Evolutionary conservation across 23 tunicate species (phyloP).

Genomic region (Trididemnum miniatum): DNA sequence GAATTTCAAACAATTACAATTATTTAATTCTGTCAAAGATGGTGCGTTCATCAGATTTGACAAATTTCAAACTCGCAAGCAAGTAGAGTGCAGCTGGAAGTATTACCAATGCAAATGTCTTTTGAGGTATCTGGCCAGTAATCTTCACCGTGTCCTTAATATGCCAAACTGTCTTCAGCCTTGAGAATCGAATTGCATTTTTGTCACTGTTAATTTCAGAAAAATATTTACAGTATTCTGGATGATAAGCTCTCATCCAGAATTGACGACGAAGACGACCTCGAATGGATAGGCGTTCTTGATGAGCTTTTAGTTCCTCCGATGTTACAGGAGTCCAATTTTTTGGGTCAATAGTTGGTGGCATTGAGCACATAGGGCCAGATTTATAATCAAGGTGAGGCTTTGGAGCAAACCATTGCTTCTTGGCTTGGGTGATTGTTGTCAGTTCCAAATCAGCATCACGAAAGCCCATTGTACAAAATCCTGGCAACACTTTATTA

Average conservation of each 20-base stretch:
- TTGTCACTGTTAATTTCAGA: slow-evolving; percentile 35
- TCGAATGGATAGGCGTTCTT: slow-evolving; percentile 60
- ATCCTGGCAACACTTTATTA: too few relatives aligned
- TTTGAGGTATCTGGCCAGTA: background rate
- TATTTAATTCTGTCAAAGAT: too few relatives aligned
- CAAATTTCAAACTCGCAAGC: too few relatives aligned
- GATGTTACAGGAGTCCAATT: slow-evolving; percentile 74
- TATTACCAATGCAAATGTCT: too few relatives aligned
- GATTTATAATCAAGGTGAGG: slow-evolving; percentile 52
- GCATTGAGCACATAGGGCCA: slow-evolving; percentile 43
- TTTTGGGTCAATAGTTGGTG: slow-evolving; percentile 69
- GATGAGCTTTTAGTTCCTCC: slow-evolving; percentile 64
- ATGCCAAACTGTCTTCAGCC: slow-evolving; percentile 31
- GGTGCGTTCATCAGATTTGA: too few relatives aligned
- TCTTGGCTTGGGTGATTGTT: background rate
- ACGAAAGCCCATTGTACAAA: background rate
- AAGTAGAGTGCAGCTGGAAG: too few relatives aligned
- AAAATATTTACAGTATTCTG: slow-evolving; percentile 55
- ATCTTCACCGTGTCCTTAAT: background rate
- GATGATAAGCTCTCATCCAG: slow-evolving; percentile 77
- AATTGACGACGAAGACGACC: slow-evolving; percentile 73
- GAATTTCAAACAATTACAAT: too few relatives aligned
- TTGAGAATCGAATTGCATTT: background rate
- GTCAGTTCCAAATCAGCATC: slow-evolving; percentile 5
- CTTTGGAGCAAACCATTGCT: background rate